phyloP scores from a whole-genome alignment of 2,113 vertebrate genomes.

The Nothocercus julius region DNA sequence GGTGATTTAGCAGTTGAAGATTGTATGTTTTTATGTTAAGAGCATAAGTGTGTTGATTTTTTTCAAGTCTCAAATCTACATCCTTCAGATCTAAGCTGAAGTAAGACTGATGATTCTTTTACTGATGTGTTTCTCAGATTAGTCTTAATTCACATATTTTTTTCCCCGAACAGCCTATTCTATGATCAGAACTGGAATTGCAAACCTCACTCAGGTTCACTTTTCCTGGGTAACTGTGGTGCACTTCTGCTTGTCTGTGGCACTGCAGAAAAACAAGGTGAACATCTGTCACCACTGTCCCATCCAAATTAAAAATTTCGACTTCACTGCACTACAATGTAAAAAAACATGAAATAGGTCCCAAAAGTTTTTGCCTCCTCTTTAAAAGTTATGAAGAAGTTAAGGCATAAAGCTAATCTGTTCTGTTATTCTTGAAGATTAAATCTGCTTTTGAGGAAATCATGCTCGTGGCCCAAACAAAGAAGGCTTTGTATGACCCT shows the following conservation, averaged over 20 bases:
- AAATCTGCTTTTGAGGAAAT: background rate
- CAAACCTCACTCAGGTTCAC: background rate
- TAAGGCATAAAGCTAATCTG: background rate
- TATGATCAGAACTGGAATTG: background rate
- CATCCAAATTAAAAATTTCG: background rate
- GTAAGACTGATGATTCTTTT: background rate
- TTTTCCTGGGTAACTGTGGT: background rate
- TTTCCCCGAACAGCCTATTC: background rate
- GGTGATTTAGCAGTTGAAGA: slow-evolving; percentile 32
- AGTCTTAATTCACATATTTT: background rate
- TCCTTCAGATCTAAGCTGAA: background rate
- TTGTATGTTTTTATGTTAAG: background rate
- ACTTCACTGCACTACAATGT: background rate
- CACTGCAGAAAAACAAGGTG: background rate
- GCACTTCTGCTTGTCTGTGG: background rate
- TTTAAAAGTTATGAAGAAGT: background rate
- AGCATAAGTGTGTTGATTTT: background rate
- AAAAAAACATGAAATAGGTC: background rate
- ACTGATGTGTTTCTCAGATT: background rate
- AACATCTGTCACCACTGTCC: background rate
- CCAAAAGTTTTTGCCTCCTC: background rate
- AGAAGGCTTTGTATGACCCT: background rate
- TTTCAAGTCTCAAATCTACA: background rate
- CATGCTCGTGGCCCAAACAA: background rate
- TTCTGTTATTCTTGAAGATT: background rate